phyloP scores from a whole-genome alignment of 2,797 vertebrate genomes.

The Acanthis flammea region DNA sequence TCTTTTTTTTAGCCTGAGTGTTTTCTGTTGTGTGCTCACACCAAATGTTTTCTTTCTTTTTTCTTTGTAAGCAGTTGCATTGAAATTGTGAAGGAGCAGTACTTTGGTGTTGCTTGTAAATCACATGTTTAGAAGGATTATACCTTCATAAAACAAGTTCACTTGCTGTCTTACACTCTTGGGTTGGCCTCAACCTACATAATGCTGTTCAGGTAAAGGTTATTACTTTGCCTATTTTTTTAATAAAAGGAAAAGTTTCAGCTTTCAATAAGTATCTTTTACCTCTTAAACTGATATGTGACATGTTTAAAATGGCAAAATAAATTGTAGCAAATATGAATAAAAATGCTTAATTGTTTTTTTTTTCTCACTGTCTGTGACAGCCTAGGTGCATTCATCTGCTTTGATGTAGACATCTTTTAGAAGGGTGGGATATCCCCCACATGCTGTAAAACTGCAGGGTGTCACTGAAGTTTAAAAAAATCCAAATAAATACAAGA shows the following conservation, averaged over 20 bases:
- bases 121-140: neutral
- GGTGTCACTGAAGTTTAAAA: neutral
- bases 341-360: neutral
- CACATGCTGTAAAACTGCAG: neutral
- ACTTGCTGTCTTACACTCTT: neutral
- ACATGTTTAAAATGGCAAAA: neutral
- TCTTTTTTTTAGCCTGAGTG: neutral
- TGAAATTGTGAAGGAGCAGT: neutral
- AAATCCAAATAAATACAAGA: neutral
- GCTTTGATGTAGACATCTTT: neutral
- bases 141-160: neutral
- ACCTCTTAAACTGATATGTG: neutral
- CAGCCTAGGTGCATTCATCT: neutral
- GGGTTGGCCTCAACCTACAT: neutral
- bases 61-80: neutral
- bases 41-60: neutral
- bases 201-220: neutral
- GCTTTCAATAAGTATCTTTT: neutral
- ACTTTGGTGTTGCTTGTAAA: neutral
- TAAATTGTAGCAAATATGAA: neutral
- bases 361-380: neutral
- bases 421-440: neutral
- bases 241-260: neutral
- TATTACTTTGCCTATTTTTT: neutral
- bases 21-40: neutral